phyloP scores from a whole-genome alignment of 2,888 invertebrate species.

The Sarcophaga rosellei region DNA sequence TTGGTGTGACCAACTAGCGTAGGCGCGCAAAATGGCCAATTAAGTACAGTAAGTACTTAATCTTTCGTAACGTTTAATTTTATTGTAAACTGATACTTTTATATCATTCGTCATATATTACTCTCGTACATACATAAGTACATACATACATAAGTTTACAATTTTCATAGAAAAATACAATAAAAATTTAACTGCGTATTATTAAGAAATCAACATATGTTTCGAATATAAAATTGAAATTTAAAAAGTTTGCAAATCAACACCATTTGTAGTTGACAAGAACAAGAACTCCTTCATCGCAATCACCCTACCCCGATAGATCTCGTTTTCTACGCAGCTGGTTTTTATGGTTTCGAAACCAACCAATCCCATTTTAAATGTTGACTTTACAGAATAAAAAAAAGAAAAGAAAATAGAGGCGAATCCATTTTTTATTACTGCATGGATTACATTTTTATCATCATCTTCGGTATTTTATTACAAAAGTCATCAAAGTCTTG shows the following conservation, averaged over 20 bases:
- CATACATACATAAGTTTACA: not conserved
- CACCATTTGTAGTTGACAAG: conserved; percentile 41
- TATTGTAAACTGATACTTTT: too few relatives aligned
- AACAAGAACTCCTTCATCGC: conserved; percentile 1
- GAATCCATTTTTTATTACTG: conserved; percentile 44
- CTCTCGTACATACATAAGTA: not conserved
- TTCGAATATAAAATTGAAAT: conserved; percentile 35
- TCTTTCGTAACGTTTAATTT: too few relatives aligned
- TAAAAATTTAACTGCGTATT: conserved; percentile 19
- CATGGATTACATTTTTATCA: conserved; percentile 52
- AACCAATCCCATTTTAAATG: conserved; percentile 13
- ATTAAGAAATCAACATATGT: conserved; percentile 56
- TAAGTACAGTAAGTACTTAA: too few relatives aligned
- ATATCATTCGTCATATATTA: too few relatives aligned
- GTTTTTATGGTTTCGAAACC: conserved; percentile 34
- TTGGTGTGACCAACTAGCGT: too few relatives aligned
- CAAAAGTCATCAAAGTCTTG: conserved; percentile 39
- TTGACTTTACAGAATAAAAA: conserved; percentile 1
- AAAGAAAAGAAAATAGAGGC: too few relatives aligned
- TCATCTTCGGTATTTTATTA: conserved; percentile 23
- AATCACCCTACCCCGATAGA: too few relatives aligned
- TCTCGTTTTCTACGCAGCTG: conserved; percentile 18
- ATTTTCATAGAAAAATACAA: not conserved
- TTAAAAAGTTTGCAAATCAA: conserved; percentile 52
- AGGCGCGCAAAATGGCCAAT: too few relatives aligned